phyloP scores from a whole-genome alignment of 2,797 vertebrate genomes.

The Ctenopoma multispine region DNA sequence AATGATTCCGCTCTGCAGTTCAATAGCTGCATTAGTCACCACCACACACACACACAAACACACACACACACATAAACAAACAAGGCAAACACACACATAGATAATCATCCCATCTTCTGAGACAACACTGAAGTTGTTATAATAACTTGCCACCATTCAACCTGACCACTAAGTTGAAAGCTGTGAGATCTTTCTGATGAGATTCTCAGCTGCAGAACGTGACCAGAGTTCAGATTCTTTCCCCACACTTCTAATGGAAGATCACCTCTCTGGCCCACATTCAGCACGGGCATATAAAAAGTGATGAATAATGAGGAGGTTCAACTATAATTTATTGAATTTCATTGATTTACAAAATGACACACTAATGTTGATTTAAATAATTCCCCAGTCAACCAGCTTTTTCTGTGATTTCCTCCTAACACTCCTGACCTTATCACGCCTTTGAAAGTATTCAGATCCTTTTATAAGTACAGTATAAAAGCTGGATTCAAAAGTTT shows the following conservation, averaged over 20 bases:
- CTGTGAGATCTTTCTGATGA: constrained; percentile 61
- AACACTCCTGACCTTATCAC: background rate
- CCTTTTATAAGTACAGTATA: background rate
- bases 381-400: background rate
- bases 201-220: constrained; percentile 54
- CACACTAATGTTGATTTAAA: background rate
- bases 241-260: background rate
- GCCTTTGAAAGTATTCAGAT: background rate
- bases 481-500: too few species aligned
- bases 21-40: constrained; percentile 45
- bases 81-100: constrained; percentile 21
- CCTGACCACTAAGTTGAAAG: constrained; percentile 46
- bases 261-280: constrained; percentile 21
- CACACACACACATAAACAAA: background rate
- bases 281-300: constrained; percentile 15
- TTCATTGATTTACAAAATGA: constrained; percentile 2
- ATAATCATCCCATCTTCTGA: constrained; percentile 65
- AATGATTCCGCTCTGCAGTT: constrained; percentile 26
- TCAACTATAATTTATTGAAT: constrained; percentile 32
- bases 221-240: constrained; percentile 54
- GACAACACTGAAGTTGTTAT: constrained; percentile 57
- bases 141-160: constrained; percentile 66
- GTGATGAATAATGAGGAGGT: constrained; percentile 20
- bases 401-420: background rate
- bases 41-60: background rate